phyloP scores from a whole-genome alignment of 1,140 invertebrate genomes.

The Tenebrio molitor region DNA sequence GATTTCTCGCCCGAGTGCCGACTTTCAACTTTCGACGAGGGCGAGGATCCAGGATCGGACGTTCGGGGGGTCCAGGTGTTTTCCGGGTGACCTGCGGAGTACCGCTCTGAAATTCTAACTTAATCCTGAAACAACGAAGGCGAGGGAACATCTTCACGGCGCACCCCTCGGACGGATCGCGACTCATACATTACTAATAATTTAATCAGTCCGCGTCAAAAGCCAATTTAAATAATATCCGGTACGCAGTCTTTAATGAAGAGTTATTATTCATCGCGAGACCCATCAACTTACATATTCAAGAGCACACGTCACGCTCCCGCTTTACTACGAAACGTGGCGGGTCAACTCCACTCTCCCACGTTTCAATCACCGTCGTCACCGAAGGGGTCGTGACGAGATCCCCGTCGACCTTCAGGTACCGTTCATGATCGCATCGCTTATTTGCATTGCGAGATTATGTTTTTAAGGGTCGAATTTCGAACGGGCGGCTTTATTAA shows the following conservation, averaged over 20 bases:
- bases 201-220: conserved; percentile 29
- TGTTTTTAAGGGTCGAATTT: conserved; percentile 25
- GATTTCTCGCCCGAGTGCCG: too few relatives aligned
- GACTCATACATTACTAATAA: conserved; percentile 24
- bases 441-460: conserved; percentile 13
- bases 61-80: too few relatives aligned
- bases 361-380: conserved; percentile 2
- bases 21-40: neutral
- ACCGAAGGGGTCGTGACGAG: neutral
- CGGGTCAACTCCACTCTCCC: too few relatives aligned
- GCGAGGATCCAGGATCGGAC: too few relatives aligned
- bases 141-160: too few relatives aligned
- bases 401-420: neutral
- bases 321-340: neutral
- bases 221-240: conserved; percentile 32
- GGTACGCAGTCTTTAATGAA: conserved; percentile 17
- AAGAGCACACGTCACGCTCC: conserved; percentile 27
- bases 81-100: too few relatives aligned
- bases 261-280: conserved; percentile 33
- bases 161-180: too few relatives aligned
- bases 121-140: too few relatives aligned
- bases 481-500: conserved; percentile 30
- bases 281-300: conserved; percentile 34
- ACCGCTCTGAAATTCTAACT: too few relatives aligned
- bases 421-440: neutral